A percentile compares a stretch with the other conserved stretches of the same genome.
These are phyloP conservation scores for Catharus bicknelli DNA, from an alignment of 2,113 vertebrate species.

Conservation along the genomic window DNA sequence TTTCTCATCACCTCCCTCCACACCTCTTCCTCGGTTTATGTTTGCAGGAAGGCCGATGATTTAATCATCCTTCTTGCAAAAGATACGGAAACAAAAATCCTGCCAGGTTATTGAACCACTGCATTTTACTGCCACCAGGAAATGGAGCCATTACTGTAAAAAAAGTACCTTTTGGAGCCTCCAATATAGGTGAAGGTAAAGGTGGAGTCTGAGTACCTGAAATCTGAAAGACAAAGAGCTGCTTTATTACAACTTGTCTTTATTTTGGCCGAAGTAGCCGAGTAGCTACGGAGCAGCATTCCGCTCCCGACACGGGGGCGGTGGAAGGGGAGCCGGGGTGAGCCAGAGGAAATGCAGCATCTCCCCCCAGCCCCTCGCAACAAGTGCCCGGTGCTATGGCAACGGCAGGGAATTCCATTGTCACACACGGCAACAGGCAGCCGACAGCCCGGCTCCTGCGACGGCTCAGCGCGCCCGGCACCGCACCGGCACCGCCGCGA, in stretches of 20 bases:
- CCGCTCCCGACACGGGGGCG: neutral
- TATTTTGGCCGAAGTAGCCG: neutral
- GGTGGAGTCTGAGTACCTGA: constrained; percentile 88
- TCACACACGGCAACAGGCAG: constrained; percentile 68
- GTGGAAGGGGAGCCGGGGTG: neutral
- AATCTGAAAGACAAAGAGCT: constrained; percentile 80
- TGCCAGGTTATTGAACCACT: neutral
- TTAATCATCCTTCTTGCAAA: neutral
- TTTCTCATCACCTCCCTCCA: neutral
- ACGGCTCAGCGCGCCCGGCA: neutral
- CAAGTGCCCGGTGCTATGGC: constrained; percentile 86
- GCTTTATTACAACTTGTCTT: neutral
- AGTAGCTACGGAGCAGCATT: neutral
- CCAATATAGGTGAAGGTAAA: constrained; percentile 88
- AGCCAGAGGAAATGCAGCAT: neutral
- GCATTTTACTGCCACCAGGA: constrained; percentile 42
- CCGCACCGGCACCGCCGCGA: neutral
- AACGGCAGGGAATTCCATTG: constrained; percentile 79
- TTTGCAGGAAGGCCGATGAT: neutral
- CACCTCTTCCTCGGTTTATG: neutral
- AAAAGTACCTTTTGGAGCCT: constrained; percentile 86
- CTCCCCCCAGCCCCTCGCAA: constrained; percentile 71
- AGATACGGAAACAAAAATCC: neutral
- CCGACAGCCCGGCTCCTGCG: neutral
- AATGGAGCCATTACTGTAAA: constrained; percentile 27